Evolutionary conservation across 2,797 vertebrate species (phyloP).

Genomic region (Molothrus aeneus): DNA sequence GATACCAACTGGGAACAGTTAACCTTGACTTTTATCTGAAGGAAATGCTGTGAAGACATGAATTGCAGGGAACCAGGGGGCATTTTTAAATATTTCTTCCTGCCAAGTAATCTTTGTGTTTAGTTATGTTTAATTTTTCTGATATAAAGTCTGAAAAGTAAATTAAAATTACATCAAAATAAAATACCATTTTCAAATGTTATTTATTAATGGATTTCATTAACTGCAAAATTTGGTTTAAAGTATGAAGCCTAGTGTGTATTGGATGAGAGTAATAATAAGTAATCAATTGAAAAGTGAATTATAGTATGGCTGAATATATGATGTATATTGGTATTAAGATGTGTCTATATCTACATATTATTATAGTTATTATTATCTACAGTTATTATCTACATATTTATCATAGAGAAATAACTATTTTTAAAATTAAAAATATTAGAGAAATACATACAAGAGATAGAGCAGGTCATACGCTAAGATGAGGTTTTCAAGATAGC

Average conservation of each 20-base stretch:
- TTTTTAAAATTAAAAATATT: neutral
- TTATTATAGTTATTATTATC: too few relatives aligned
- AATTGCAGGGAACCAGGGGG: neutral
- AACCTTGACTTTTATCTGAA: constrained; percentile 1
- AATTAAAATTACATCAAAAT: neutral
- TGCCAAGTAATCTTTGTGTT: neutral
- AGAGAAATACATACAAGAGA: neutral
- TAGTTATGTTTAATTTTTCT: neutral
- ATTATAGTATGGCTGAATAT: neutral
- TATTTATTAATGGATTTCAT: neutral
- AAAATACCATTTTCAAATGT: neutral
- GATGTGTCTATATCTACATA: neutral
- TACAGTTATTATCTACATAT: neutral
- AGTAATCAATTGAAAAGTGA: neutral
- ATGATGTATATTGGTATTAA: neutral
- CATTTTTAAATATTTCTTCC: neutral
- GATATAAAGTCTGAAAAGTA: neutral
- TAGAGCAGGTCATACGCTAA: neutral
- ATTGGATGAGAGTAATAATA: neutral
- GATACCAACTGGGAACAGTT: neutral
- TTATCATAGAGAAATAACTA: neutral
- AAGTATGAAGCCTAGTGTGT: neutral
- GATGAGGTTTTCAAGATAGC: neutral
- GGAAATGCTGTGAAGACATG: neutral
- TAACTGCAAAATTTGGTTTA: neutral